Evolutionary conservation across 1,140 invertebrate genomes (phyloP), one percentile per base, ranked within the genome.

Genomic region (Caerostris extrusa): DNA sequence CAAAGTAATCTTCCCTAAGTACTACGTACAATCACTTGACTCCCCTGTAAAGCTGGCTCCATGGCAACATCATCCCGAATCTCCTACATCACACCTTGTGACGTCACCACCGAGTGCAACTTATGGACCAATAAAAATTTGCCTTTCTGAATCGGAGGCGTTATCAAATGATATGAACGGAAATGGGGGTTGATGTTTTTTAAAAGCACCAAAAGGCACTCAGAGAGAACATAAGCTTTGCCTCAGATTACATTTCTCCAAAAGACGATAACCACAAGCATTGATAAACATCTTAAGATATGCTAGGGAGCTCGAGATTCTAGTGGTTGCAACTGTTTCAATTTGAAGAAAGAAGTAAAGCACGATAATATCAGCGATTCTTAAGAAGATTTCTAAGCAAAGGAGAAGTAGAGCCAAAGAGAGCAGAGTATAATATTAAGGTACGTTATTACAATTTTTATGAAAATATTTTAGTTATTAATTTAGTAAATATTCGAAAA

Each of bases 81-180:
- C 85, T 61, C 34, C 64, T 64, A 55, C 71, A 67, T 85, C 60
- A 12, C 19, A 64, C 57, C 53, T 56, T 55, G 77, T 92, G 90
- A 92, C 90, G 90, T 92, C 90, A 92, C 50, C n/a, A 10, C 19
- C 81, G 12, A 92, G 19, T 81, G 50, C 58, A 92, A 92, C 90
- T 92, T 92, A 83, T 57, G 58, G 57, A 85, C 90, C 90, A 92
- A 92, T 92, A 53, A 92, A 85, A 67, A 67, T 50, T 58, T 58
- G 34, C 19, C 56, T 92, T 19, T 90, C 60, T 17, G 71, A 92
- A 67, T 91, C 67, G 90, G 81, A 92, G 90, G 90, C 90, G 90
- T 92, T 92, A 92, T 85, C 90, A 85, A 92, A 92, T 92, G 81
- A 92, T 58, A 67, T 57, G 34, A 85, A 17, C 55, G 67, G 64